phyloP scores from a whole-genome alignment of 1,140 invertebrate species.

The Pteromalus puparum region DNA sequence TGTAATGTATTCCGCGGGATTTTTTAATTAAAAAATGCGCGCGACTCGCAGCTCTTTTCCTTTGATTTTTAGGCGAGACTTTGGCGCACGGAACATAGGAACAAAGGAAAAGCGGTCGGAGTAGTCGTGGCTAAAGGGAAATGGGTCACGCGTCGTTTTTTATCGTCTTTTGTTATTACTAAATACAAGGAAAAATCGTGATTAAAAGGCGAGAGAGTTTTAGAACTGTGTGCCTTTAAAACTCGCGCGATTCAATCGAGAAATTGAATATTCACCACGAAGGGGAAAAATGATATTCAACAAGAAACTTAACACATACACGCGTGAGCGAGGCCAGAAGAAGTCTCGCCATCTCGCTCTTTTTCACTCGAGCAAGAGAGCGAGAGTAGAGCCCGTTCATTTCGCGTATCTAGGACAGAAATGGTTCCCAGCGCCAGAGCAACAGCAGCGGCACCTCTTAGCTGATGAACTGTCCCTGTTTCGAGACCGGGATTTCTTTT shows the following conservation, averaged over 20 bases:
- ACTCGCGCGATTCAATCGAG: background rate
- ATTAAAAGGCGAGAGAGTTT: no score
- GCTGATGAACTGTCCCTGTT: conserved; percentile 48
- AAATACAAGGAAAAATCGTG: no score
- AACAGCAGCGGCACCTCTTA: conserved; percentile 20
- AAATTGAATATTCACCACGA: background rate
- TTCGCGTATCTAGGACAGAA: conserved; percentile 38
- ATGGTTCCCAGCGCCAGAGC: background rate
- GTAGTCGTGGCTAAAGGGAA: background rate
- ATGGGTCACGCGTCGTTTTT: background rate
- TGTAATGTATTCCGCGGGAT: background rate
- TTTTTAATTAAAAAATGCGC: conserved; percentile 19
- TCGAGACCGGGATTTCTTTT: conserved; percentile 8
- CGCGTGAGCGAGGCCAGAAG: background rate
- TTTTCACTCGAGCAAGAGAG: background rate
- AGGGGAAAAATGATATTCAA: background rate
- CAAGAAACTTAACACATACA: background rate
- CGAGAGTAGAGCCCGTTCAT: background rate
- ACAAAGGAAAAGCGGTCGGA: background rate
- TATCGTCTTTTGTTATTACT: background rate
- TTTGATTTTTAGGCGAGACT: background rate
- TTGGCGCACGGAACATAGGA: background rate
- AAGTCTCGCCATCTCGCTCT: background rate
- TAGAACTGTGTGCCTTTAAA: no score
- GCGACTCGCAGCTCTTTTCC: background rate